Evolutionary conservation across 1,140 invertebrate species (phyloP).

Genomic region (Nephotettix cincticeps): DNA sequence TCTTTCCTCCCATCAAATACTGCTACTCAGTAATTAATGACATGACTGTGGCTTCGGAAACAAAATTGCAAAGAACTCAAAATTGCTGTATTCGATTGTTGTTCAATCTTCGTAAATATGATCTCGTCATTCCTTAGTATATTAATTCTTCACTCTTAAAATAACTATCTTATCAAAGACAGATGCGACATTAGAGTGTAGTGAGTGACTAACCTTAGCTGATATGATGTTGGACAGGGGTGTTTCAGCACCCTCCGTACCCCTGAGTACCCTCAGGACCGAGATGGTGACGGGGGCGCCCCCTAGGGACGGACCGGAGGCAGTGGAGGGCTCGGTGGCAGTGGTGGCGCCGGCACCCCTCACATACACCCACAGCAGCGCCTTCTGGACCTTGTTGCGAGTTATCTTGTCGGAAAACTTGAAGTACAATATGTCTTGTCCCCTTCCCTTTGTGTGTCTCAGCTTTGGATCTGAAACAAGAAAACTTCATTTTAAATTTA

Average conservation of each 20-base stretch:
- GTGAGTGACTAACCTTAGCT: constrained; percentile 27
- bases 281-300: constrained; percentile 30
- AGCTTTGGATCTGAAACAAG: constrained; percentile 50
- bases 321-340: too few species aligned
- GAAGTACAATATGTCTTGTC: constrained; percentile 54
- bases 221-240: constrained; percentile 1
- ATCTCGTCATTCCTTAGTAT: too few species aligned
- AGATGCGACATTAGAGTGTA: too few species aligned
- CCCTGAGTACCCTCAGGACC: constrained; percentile 29
- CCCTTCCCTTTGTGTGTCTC: constrained; percentile 49
- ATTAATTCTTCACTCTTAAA: too few species aligned
- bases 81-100: too few species aligned
- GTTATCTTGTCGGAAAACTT: constrained; percentile 57
- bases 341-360: constrained; percentile 41
- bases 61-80: too few species aligned
- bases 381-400: constrained; percentile 53
- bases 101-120: too few species aligned
- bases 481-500: too few species aligned
- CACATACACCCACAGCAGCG: constrained; percentile 55
- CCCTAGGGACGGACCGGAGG: not conserved
- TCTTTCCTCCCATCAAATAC: too few species aligned
- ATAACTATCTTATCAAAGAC: too few species aligned
- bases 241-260: constrained; percentile 46
- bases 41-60: too few species aligned
- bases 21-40: too few species aligned